Conservation (phyloP, 92 coral and sea anemone species). For the Parazoanthus swiftii region DNA sequence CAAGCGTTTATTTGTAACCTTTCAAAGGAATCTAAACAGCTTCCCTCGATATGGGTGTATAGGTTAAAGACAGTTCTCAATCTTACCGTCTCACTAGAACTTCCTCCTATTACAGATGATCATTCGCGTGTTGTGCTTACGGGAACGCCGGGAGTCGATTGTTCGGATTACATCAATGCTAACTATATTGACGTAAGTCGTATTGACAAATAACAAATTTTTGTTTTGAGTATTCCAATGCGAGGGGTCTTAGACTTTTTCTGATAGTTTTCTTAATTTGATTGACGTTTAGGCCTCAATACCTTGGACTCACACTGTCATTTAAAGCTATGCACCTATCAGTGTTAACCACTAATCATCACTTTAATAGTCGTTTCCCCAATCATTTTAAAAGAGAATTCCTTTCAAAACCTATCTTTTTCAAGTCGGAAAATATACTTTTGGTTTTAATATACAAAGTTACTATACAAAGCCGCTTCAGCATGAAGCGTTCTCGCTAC, state of each 20-base stretch:
- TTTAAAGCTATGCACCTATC: no score
- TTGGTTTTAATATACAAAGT: no score
- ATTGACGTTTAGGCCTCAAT: neutral
- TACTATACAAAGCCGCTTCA: no score
- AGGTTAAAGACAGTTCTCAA: neutral
- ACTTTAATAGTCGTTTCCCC: neutral
- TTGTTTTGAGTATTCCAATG: constrained; percentile 18
- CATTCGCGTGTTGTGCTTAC: constrained; percentile 64
- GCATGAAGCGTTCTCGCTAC: no score
- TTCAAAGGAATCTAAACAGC: no score
- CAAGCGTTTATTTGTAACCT: no score
- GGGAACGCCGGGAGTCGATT: constrained; percentile 34
- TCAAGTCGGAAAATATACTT: no score
- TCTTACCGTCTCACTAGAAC: neutral
- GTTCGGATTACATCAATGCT: constrained; percentile 81
- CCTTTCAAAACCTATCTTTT: neutral
- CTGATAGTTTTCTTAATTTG: neutral
- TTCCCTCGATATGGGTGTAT: neutral
- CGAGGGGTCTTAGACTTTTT: neutral
- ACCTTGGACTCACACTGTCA: neutral
- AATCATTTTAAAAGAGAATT: no score
- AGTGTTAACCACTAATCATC: neutral
- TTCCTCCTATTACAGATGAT: constrained; percentile 53
- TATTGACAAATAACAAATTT: neutral
- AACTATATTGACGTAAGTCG: constrained; percentile 64